Evolutionary conservation across 2,113 vertebrate genomes (phyloP), one percentile per base, ranked within the genome.

Genomic region (Irena cyanogastra): DNA sequence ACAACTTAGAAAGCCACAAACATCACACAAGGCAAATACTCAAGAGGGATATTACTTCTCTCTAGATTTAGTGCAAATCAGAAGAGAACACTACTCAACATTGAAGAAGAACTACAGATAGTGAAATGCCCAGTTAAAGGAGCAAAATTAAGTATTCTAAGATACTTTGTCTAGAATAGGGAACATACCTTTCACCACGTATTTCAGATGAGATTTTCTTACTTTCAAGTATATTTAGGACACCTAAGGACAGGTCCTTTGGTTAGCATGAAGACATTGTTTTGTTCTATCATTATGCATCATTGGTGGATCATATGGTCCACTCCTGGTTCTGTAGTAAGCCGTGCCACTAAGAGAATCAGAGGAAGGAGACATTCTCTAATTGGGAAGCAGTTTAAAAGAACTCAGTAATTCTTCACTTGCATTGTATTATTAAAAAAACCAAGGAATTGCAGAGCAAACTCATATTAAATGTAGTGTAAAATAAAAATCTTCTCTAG

Each of bases 131-230:
- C 37, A 86, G 3, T 28, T 44, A 18, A 76, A 61, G 20, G 15
- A 54, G 20, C 19, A 87, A 26, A 83, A 74, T 27, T 30, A 39
- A 49, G 21, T 3, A 74, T 17, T n/a, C 15, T 78, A 74, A 45
- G 18, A 6, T 14, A 53, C 61, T 75, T 18, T 64, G 37, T 20
- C 37, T 83, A 60, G 50, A 82, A 79, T 8, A 65, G 5, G 14
- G 61, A 84, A 66, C 5, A 56, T 35, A 47, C 1, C 44, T 30
- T 16, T 89, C n/a, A 41, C 5, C 7, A 53, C 0, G 0, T 53
- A 42, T 57, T 89, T 95, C 70, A 93, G 50, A 64, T 4, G 3
- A 76, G 7, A 56, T 89, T 63, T 92, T n/a, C 18, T 47, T 11
- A 63, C 28, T 39, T 17, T 74, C 1, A 3, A 33, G 10, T 68